Conservation (phyloP, 1,140 invertebrate species). For the Asbolus verrucosus region DNA sequence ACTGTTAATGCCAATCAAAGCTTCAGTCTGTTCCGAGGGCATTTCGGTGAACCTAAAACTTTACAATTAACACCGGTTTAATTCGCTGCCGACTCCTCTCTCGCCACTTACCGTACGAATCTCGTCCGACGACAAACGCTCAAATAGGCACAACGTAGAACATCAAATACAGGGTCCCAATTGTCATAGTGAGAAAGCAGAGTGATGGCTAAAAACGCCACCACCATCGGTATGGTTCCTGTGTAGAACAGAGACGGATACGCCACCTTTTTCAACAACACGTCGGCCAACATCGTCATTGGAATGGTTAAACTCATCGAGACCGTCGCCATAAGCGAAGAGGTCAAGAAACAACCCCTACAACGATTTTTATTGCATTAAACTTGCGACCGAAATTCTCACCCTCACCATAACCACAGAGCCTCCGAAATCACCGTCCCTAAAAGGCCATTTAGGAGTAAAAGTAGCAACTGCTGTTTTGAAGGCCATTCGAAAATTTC, state of each 20-base stretch:
- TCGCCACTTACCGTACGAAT: slow-evolving; percentile 56
- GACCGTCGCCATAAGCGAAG: slow-evolving; percentile 86
- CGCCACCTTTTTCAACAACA: slow-evolving; percentile 78
- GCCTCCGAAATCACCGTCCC: slow-evolving; percentile 89
- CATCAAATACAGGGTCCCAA: slow-evolving; percentile 82
- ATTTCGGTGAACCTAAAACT: slow-evolving; percentile 73
- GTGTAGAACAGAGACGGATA: slow-evolving; percentile 84
- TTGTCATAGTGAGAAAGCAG: slow-evolving; percentile 85
- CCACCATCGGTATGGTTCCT: slow-evolving; percentile 82
- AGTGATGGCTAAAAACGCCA: slow-evolving; percentile 82
- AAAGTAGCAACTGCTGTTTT: slow-evolving; percentile 79
- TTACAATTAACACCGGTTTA: slow-evolving; percentile 39
- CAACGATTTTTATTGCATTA: slow-evolving; percentile 47
- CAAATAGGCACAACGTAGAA: slow-evolving; percentile 69
- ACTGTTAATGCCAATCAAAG: slow-evolving; percentile 75
- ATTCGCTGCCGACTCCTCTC: background rate
- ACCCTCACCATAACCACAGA: slow-evolving; percentile 84
- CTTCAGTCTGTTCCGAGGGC: slow-evolving; percentile 80
- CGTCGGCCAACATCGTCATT: slow-evolving; percentile 85
- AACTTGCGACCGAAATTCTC: too few relatives aligned
- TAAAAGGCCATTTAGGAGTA: slow-evolving; percentile 87
- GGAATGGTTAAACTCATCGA: slow-evolving; percentile 88
- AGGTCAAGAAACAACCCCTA: slow-evolving; percentile 92
- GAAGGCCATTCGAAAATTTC: slow-evolving; percentile 88
- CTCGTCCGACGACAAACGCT: slow-evolving; percentile 55